A percentile compares a stretch with the other conserved stretches of the same genome.
phyloP scores from a whole-genome alignment of 1,140 invertebrate genomes.

The Macrosteles quadrilineatus region DNA sequence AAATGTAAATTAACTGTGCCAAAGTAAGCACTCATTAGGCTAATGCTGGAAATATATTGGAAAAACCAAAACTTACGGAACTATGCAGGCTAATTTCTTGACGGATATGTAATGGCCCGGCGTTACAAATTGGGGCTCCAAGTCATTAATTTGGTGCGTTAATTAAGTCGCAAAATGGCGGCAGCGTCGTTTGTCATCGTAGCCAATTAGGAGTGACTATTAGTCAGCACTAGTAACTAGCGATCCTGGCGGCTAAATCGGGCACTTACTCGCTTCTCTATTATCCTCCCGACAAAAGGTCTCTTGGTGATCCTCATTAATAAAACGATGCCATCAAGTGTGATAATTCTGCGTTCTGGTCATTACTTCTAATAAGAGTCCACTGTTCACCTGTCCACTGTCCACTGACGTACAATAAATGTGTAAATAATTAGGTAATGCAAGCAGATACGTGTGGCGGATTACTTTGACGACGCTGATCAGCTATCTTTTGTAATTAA shows the following conservation, averaged over 20 bases:
- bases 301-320: conserved; percentile 7
- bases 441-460: too few species aligned
- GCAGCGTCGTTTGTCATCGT: conserved; percentile 16
- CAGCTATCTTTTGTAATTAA: too few species aligned
- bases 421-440: too few species aligned
- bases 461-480: too few species aligned
- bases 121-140: conserved; percentile 16
- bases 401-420: too few species aligned
- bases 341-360: background rate
- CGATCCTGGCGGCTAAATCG: conserved; percentile 8
- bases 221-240: conserved; percentile 17
- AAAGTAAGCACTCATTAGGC: too few species aligned
- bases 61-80: too few species aligned
- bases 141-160: conserved; percentile 22
- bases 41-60: too few species aligned
- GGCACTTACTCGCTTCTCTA: conserved; percentile 6
- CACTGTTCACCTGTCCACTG: too few species aligned
- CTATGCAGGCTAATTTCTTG: background rate
- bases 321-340: conserved; percentile 4
- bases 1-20: too few species aligned
- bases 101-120: conserved; percentile 2
- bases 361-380: too few species aligned
- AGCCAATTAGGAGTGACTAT: conserved; percentile 15
- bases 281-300: conserved; percentile 6
- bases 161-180: conserved; percentile 24